Conservation (phyloP, 2,888 invertebrate species). For the Acanthoscelides obtectus region DNA sequence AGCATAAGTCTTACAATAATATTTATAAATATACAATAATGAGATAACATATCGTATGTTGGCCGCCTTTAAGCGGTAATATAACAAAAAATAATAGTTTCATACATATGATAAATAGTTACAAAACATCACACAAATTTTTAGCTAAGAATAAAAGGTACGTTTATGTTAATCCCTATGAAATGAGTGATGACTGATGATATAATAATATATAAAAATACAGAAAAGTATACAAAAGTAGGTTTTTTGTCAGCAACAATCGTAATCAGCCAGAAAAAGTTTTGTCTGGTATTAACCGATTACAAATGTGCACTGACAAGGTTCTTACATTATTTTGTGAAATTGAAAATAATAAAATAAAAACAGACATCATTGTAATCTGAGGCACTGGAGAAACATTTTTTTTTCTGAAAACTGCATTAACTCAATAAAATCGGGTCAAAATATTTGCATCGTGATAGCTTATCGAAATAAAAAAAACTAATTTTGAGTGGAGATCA, state of each 20-base stretch:
- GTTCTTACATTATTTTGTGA: not conserved
- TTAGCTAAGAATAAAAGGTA: constrained; percentile 47
- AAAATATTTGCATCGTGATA: not conserved
- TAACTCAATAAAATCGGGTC: not conserved
- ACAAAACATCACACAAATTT: constrained; percentile 47
- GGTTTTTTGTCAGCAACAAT: not conserved
- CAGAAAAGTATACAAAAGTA: constrained; percentile 6
- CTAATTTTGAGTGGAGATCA: too few species aligned
- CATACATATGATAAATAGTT: constrained; percentile 44
- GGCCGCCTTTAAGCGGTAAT: constrained; percentile 27
- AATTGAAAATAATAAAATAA: not conserved
- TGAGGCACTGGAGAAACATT: not conserved
- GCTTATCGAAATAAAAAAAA: too few species aligned
- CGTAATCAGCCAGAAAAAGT: not conserved
- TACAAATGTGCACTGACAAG: not conserved
- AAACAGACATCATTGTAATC: not conserved
- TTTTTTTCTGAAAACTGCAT: not conserved
- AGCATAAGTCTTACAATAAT: constrained; percentile 33
- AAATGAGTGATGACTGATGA: constrained; percentile 23
- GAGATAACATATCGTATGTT: constrained; percentile 37
- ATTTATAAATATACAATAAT: constrained; percentile 36
- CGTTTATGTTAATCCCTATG: constrained; percentile 37
- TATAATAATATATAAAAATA: constrained; percentile 13
- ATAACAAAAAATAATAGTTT: constrained; percentile 46
- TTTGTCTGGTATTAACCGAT: not conserved